Conservation (phyloP, 2,113 vertebrate genomes). For the Hyperoodon ampullatus region DNA sequence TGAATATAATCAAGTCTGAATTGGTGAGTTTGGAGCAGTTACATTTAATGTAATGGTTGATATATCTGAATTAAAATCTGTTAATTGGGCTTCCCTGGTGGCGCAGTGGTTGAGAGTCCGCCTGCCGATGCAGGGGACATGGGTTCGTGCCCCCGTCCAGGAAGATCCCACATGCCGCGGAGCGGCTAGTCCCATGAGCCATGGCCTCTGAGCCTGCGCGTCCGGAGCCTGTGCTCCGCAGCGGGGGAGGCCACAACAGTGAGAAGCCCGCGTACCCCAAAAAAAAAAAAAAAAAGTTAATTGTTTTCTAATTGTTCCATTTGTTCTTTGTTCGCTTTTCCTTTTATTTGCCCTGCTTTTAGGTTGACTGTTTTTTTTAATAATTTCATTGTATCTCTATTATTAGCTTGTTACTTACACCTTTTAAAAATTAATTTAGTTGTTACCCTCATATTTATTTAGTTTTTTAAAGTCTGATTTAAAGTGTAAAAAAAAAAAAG, state of each 20-base stretch:
- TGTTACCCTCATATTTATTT: background rate
- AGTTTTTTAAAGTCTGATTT: conserved; percentile 36
- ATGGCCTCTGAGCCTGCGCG: too few relatives aligned
- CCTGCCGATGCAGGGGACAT: too few relatives aligned
- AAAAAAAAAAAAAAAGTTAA: background rate
- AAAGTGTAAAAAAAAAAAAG: background rate
- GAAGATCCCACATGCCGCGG: too few relatives aligned
- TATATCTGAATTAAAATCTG: background rate
- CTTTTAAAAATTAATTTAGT: background rate
- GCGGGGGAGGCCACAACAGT: too few relatives aligned
- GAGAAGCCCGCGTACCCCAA: accelerated
- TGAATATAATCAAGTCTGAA: background rate
- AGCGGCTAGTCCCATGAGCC: too few relatives aligned
- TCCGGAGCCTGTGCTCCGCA: too few relatives aligned
- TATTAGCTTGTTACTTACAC: background rate
- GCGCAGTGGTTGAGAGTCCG: too few relatives aligned
- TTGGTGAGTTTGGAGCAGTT: background rate
- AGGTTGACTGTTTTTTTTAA: background rate
- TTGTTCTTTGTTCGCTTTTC: background rate
- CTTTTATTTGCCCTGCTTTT: background rate
- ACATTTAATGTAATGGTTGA: background rate
- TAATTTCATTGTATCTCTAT: background rate
- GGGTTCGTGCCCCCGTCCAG: too few relatives aligned
- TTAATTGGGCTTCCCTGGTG: background rate
- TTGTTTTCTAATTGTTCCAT: background rate